Conservation (phyloP, 2,113 vertebrate genomes). For the Colius striatus region DNA sequence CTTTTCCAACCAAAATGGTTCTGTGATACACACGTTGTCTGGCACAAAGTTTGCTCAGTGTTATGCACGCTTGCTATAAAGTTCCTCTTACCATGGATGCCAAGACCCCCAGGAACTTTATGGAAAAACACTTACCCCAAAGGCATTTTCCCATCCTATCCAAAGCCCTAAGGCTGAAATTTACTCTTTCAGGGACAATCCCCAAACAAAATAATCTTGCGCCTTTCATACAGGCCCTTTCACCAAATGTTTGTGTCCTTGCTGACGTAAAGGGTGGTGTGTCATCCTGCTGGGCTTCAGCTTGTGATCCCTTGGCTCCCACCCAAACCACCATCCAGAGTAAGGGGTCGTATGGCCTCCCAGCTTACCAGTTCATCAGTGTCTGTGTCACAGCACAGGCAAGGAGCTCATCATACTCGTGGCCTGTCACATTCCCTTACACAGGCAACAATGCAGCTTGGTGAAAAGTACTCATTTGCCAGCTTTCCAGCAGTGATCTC, state of each 20-base stretch:
- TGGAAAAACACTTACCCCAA: not conserved
- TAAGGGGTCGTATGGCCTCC: not conserved
- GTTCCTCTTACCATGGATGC: not conserved
- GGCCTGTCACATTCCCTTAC: not conserved
- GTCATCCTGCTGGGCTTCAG: not conserved
- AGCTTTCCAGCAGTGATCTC: not conserved
- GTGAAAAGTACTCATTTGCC: not conserved
- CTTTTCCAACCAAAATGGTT: too few relatives aligned
- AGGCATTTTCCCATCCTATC: not conserved
- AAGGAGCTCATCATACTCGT: not conserved
- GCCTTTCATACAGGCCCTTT: not conserved
- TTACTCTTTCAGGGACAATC: not conserved
- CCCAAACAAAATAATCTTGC: not conserved
- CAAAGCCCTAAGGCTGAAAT: not conserved
- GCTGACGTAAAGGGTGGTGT: not conserved
- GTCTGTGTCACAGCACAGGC: not conserved
- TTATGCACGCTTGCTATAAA: accelerated
- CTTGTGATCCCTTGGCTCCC: not conserved
- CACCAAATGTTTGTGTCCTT: not conserved
- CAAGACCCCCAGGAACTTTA: not conserved
- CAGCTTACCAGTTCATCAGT: not conserved
- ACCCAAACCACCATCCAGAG: not conserved
- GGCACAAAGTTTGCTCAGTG: not conserved
- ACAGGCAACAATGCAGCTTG: accelerated
- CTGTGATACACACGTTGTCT: accelerated